Base-by-base conservation (phyloP, 1,140 invertebrate genomes). In the Berghia stephanieae region DNA sequence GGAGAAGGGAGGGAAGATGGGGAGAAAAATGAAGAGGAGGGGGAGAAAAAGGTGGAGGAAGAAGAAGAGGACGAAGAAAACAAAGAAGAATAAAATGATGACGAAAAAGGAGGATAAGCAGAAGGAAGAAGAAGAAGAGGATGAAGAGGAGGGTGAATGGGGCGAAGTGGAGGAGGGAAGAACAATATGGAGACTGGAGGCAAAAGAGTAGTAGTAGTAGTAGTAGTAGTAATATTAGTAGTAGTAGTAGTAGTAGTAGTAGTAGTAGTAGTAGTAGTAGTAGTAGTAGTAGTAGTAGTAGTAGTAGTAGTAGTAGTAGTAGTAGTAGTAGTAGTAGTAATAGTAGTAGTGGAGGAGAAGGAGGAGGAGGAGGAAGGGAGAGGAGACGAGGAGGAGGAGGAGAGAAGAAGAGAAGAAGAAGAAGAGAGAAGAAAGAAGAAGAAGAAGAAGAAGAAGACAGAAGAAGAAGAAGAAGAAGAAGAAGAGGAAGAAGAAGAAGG, bases 351-450 rank as follows among this genome's bases (percentile, higher is more conserved):
- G n/a, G n/a, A n/a, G n/a, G n/a, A n/a, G n/a, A n/a, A n/a, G n/a
- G 21, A 21, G 34, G 21, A 60, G 66, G 40, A 36, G 40, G 66
- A 36, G 66, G n/a, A 36, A 36, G 66, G n/a, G 66, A 36, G 66
- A 36, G 66, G n/a, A 36, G 40, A 36, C 27, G 66, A 68, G 66
- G 40, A 36, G 40, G 66, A 68, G 66, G 40, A 36, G 40, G 66
- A 42, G 27, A 42, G 27, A 42, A 42, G 38, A n/a, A 34, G 31
- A 5, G 31, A 34, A n/a, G n/a, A 42, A 38, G 38, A 38, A n/a
- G n/a, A 5, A 34, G 31, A 10, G 31, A 10, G 66, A 10, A n/a
- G 10, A 36, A 10, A 5, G 10, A n/a, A 68, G 31, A n/a, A 42
- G 27, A 42, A 3, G 8, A 3, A n/a, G 3, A n/a, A 34, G 38